Evolutionary conservation across 2,888 invertebrate species (phyloP), one percentile per base, ranked within the genome.

Genomic region (Melinaea marsaeus): DNA sequence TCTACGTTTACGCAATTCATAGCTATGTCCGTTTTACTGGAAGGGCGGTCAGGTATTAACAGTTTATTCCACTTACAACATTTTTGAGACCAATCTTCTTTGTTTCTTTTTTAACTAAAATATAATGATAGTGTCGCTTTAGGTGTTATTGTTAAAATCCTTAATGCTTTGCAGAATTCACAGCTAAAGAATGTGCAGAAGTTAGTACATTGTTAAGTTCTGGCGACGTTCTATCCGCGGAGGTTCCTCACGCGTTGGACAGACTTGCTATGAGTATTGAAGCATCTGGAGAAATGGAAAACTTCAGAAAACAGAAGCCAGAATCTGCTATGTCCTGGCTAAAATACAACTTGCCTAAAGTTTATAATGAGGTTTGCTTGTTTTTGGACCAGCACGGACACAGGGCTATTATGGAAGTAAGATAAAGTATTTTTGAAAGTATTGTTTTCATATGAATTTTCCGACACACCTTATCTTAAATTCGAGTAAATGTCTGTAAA

Each of bases 311-410:
- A 61, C 75, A 92, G 35, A 73, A 91, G 0, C 84, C 93, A 0
- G 81, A 90, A 55, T 77, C 90, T 0, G 93, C 92, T 0, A 73
- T 92, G 59, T 66, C 81, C n/a, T 95, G 94, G 94, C 77, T 95
- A 11, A 78, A 89, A 71, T 72, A 76, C 0, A 91, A 93, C 69
- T 84, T 91, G 58, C 89, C 91, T 0, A 75, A 82, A 22, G 80
- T 92, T 3, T 81, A 88, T 55, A 71, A 82, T 2, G 83, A 92
- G 58, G 91, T 94, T 34, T 75, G 84, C 0, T 74, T 83, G 4
- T 95, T 97, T 76, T 81, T 96, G 62, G 79, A 92, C 13, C 86
- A 91, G 59, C 95, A 96, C 74, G 96, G 96, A 0, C 95, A 95
- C 79, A 91, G 96, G 69, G 89, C 91, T 63, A 82, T 93, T 56